Base-by-base conservation (phyloP, 2,888 invertebrate genomes). In the Apamea crenata region DNA sequence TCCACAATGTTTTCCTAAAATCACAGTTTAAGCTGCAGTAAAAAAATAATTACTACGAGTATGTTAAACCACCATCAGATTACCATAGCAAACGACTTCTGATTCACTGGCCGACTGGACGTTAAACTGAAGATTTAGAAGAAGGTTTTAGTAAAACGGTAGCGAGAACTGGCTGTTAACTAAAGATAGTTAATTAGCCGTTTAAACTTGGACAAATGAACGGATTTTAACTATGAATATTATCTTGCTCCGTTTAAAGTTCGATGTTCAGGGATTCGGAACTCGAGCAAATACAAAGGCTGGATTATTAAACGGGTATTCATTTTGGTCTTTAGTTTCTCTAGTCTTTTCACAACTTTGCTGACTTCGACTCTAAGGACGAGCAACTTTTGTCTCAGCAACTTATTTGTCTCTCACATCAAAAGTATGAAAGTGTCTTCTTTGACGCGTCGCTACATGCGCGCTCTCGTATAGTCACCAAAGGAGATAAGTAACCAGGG, bases 51-150 rank as follows among this genome's bases (percentile, higher is more conserved):
- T 10, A 78, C 50, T 53, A n/a, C n/a, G n/a, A n/a, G n/a, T n/a
- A 76, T 71, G 76, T 80, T 71, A 72, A 67, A 72, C 66, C 18
- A 53, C 16, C 74, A 18, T 12, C 16, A 18, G 36, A 81, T 84
- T 84, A 84, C 29, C 87, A 75, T 81, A 56, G 29, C 77, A 75
- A 76, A 80, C 53, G 85, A 81, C 77, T 84, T 32, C 65, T 59
- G 78, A 81, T 66, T 81, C 21, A 74, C 65, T 65, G 32, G 36
- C 32, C 32, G 29, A 53, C n/a, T 59, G 59, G 73, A 74, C 56
- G 21, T 36, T 71, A 29, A 76, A 71, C 56, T 29, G 14, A 61
- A n/a, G 59, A 61, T 56, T 69, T 73, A 29, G 40, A 67, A 66
- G 36, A 73, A 61, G 40, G 25, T 66, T 73, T 85, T 29, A 66